Evolutionary conservation across 2,113 vertebrate species (phyloP).

Genomic region (Periophthalmus modestus): DNA sequence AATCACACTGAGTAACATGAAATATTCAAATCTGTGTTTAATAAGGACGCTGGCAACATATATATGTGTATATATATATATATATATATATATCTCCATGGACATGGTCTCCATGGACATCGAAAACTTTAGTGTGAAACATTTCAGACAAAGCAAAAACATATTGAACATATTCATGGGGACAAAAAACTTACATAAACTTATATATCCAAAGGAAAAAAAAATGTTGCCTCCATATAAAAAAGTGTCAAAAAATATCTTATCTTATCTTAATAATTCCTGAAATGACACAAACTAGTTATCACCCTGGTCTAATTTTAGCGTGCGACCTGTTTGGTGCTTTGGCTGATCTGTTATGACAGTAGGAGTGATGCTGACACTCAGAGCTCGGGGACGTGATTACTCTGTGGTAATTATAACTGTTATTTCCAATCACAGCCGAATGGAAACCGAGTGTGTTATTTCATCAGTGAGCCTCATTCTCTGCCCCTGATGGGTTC

Average conservation of each 20-base stretch:
- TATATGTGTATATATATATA: too few relatives aligned
- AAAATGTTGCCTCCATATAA: neutral
- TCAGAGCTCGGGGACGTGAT: constrained; percentile 70
- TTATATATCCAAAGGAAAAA: neutral
- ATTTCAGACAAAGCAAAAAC: neutral
- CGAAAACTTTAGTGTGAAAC: too few relatives aligned
- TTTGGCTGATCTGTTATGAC: constrained; percentile 68
- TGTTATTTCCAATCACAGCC: constrained; percentile 73
- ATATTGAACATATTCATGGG: too few relatives aligned
- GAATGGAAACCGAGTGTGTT: constrained; percentile 66
- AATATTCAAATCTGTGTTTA: too few relatives aligned
- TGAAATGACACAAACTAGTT: constrained; percentile 33
- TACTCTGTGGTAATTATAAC: constrained; percentile 69
- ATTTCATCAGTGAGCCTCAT: constrained; percentile 58
- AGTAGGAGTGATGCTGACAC: constrained; percentile 67
- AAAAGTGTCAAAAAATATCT: neutral
- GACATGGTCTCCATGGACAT: too few relatives aligned
- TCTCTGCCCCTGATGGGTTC: constrained; percentile 49
- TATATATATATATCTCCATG: too few relatives aligned
- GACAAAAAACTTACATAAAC: too few relatives aligned
- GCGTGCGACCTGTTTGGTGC: constrained; percentile 35
- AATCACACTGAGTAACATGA: neutral
- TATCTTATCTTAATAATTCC: too few relatives aligned
- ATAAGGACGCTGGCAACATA: too few relatives aligned
- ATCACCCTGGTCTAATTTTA: constrained; percentile 53